Percentiles rank a stretch among this genome's conserved stretches.
phyloP scores from a whole-genome alignment of 2,113 vertebrate genomes.

The Neofelis nebulosa region DNA sequence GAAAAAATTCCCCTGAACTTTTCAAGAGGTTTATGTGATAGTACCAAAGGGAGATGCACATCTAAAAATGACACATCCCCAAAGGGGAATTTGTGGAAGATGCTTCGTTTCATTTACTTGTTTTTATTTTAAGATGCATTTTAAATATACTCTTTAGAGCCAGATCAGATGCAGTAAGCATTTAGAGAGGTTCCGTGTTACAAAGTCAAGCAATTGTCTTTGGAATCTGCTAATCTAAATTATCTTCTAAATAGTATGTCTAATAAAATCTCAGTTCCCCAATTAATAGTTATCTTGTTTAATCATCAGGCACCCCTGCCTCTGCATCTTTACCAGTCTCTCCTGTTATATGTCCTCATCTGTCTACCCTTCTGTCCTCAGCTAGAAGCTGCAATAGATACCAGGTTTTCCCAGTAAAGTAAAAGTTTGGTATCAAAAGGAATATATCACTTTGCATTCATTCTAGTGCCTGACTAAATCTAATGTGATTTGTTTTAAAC shows the following conservation, averaged over 20 bases:
- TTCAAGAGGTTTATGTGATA: neutral
- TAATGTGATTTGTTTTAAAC: conserved; percentile 12
- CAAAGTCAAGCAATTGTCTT: neutral
- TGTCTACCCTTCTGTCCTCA: neutral
- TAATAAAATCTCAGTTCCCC: neutral
- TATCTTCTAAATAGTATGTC: neutral
- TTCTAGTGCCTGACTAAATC: neutral
- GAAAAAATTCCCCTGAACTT: neutral
- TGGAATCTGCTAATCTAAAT: neutral
- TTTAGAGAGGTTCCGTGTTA: neutral
- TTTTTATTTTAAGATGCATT: conserved; percentile 44
- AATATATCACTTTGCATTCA: neutral
- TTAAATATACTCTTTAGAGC: neutral
- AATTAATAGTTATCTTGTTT: neutral
- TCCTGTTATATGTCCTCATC: neutral
- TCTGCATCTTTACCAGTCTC: neutral
- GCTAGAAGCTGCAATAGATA: neutral
- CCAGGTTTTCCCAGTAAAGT: neutral
- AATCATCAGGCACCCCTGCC: neutral
- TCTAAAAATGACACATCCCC: conserved; percentile 18
- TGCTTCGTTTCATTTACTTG: conserved; percentile 24
- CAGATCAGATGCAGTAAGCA: neutral
- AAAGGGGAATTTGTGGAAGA: neutral
- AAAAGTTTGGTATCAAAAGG: conserved; percentile 39
- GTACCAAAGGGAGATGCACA: conserved; percentile 7